Evolutionary conservation across 2,113 vertebrate genomes (phyloP).

Genomic region (Kryptolebias marmoratus): DNA sequence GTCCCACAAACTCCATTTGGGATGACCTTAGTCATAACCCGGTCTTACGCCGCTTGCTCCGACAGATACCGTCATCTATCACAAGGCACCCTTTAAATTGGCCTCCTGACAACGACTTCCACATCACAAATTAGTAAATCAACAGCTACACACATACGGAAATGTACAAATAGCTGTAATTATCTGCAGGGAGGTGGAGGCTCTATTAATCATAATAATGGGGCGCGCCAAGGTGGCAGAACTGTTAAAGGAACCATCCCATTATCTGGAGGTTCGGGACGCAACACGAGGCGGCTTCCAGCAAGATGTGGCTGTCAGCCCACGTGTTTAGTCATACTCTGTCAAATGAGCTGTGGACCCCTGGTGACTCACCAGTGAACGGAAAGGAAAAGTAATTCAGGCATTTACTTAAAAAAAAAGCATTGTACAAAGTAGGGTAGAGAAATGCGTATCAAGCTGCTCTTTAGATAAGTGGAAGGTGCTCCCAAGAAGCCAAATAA

Average conservation of each 20-base stretch:
- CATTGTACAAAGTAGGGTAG: no score
- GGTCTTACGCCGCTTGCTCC: slow-evolving; percentile 55
- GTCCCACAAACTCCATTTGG: slow-evolving; percentile 61
- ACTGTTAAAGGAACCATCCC: slow-evolving; percentile 29
- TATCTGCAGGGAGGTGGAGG: slow-evolving; percentile 24
- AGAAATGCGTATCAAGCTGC: no score
- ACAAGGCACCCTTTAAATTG: slow-evolving; percentile 44
- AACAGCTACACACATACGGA: slow-evolving; percentile 54
- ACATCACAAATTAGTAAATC: slow-evolving; percentile 50
- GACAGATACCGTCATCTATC: slow-evolving; percentile 53
- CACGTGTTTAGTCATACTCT: background rate
- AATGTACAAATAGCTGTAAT: slow-evolving; percentile 62
- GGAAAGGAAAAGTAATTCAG: no score
- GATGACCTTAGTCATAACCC: slow-evolving; percentile 71
- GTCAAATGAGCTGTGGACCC: background rate
- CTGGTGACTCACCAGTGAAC: background rate
- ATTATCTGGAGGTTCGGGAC: slow-evolving; percentile 25
- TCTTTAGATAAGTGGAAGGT: no score
- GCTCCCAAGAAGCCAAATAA: no score
- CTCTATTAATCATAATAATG: slow-evolving; percentile 52
- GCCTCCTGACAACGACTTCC: slow-evolving; percentile 51
- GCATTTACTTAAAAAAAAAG: no score
- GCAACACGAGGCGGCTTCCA: slow-evolving; percentile 30
- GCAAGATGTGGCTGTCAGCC: background rate
- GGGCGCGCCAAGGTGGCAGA: slow-evolving; percentile 18